phyloP scores from a whole-genome alignment of 1,140 invertebrate species.

The Pseudomyrmex cubaensis region DNA sequence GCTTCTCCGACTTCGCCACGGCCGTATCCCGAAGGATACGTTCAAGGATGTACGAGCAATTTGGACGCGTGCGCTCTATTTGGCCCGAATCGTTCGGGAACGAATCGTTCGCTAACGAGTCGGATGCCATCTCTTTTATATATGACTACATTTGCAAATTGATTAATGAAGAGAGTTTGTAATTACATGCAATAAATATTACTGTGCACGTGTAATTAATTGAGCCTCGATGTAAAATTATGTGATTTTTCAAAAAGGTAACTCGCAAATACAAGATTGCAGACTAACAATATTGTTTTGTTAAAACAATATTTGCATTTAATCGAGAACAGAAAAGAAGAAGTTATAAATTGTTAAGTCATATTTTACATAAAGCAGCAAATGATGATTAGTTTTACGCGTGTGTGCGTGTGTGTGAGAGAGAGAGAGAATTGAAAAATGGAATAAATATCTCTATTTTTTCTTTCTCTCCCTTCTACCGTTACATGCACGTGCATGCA shows the following conservation, averaged over 20 bases:
- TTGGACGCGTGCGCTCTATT: conserved; percentile 56
- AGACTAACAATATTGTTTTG: not conserved
- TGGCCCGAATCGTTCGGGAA: conserved; percentile 33
- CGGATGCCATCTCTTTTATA: not conserved
- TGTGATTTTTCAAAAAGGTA: conserved; percentile 18
- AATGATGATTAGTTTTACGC: no score
- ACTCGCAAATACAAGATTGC: not conserved
- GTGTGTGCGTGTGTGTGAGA: not conserved
- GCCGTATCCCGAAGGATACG: conserved; percentile 49
- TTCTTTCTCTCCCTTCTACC: not conserved
- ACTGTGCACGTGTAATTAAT: conserved; percentile 19
- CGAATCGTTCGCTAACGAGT: conserved; percentile 24
- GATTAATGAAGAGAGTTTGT: conserved; percentile 34
- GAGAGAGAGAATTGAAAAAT: not conserved
- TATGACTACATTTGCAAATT: conserved; percentile 49
- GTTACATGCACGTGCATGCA: not conserved
- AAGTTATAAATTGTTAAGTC: no score
- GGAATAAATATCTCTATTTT: conserved; percentile 5
- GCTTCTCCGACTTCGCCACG: conserved; percentile 24
- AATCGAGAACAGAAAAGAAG: no score
- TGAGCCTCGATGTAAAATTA: conserved; percentile 11
- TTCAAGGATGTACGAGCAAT: conserved; percentile 51
- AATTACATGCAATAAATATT: conserved; percentile 35
- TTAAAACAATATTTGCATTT: not conserved
- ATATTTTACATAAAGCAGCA: no score